Base-by-base conservation (phyloP, 2,797 vertebrate species). In the Cynodonichthys magdalenae region DNA sequence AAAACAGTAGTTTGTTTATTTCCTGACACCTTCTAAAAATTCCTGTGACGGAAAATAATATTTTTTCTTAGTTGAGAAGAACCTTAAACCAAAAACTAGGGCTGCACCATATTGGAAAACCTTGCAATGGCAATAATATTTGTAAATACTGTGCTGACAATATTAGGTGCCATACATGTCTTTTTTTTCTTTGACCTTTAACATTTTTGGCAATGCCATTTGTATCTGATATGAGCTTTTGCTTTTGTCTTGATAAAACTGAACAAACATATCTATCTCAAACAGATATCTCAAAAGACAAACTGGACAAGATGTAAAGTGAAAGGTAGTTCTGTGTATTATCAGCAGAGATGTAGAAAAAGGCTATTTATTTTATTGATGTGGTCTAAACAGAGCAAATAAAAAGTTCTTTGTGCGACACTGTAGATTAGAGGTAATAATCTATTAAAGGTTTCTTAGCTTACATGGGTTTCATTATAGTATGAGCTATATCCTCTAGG, bases 271-370 rank as follows among this genome's bases (percentile, higher is more conserved):
- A n/a, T 14, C 39, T n/a, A 41, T 41, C 10, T 12, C 39, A 41
- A 14, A 41, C 9, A 41, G 14, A 3, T 14, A 12, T 10, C 3
- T 41, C 3, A 10, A 41, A 41, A 11, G 39, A 41, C 3, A 41
- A 41, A 41, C 39, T 11, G 14, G 10, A 41, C 9, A 51, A 49
- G 17, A 11, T 59, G 42, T 47, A 3, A 19, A 39, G 34, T 41
- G 14, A 58, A 28, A 53, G 31, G 31, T 27, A 49, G 27, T 36
- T 36, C 20, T 53, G 29, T 39, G 42, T 17, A 29, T 45, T 46
- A 27, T 34, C 58, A 56, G 46, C 53, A 56, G 44, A 53, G 28
- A 14, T 36, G 49, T 31, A 15, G 29, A 61, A 56, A 28, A 17
- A 53, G 7, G 53, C 18, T 20, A 31, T 50, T 31, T 11, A 44